A percentile compares a stretch with the other conserved stretches of the same genome.
Conservation (phyloP, 2,888 invertebrate species). For the Hirudinaria manillensis region DNA sequence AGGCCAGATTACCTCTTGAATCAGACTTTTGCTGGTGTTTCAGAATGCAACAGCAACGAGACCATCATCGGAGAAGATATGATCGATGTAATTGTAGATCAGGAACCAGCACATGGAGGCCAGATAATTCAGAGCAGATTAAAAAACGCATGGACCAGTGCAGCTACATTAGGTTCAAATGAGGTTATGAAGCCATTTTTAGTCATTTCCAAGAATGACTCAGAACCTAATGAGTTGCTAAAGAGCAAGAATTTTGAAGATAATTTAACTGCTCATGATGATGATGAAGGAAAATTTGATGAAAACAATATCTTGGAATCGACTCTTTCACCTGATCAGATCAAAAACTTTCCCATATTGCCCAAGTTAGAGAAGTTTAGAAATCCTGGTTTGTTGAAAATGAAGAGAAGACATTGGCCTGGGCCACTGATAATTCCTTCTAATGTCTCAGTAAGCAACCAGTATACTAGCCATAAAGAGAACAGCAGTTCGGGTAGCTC, state of each 20-base stretch:
- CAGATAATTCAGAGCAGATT: background rate
- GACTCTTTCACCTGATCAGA: background rate
- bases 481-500: slow-evolving; percentile 39
- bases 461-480: background rate
- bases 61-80: background rate
- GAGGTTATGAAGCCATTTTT: background rate
- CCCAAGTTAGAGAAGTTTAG: slow-evolving; percentile 26
- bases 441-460: background rate
- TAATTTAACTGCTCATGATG: background rate
- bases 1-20: background rate
- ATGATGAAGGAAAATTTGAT: background rate
- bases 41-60: background rate
- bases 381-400: slow-evolving; percentile 49
- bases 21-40: background rate
- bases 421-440: slow-evolving; percentile 56
- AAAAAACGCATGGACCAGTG: background rate
- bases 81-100: background rate
- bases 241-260: background rate
- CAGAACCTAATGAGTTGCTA: background rate
- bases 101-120: background rate
- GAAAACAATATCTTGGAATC: background rate
- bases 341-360: background rate
- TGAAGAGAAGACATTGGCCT: slow-evolving; percentile 43
- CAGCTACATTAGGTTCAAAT: background rate
- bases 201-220: too few species aligned